These are phyloP conservation scores for Ctenochaetus hawaiiensis DNA, from an alignment of 2,797 vertebrate species.

Conservation along the genomic window DNA sequence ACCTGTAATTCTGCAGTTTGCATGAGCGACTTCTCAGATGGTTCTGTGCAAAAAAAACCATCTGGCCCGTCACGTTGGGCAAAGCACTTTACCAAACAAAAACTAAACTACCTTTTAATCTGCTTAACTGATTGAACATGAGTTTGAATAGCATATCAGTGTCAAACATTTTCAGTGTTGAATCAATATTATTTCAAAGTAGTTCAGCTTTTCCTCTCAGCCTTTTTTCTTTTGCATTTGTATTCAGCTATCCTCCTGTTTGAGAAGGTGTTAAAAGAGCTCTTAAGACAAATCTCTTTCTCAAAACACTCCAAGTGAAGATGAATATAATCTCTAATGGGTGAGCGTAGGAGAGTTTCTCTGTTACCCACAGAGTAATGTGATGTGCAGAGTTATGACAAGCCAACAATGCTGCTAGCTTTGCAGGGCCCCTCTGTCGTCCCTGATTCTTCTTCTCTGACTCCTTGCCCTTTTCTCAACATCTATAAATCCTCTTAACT, in stretches of 20 bases:
- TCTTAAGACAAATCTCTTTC: constrained; percentile 3
- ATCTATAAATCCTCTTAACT: constrained; percentile 19
- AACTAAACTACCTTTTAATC: not conserved
- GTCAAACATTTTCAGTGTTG: not conserved
- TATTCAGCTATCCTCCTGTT: constrained; percentile 13
- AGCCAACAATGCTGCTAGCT: constrained; percentile 28
- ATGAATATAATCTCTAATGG: not conserved
- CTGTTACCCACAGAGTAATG: constrained; percentile 11
- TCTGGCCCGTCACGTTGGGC: too few species aligned
- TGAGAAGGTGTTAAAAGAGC: constrained; percentile 7
- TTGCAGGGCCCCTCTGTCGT: constrained; percentile 25
- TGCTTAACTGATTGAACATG: not conserved
- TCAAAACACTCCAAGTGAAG: not conserved
- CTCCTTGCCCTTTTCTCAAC: constrained; percentile 30
- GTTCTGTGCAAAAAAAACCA: too few species aligned
- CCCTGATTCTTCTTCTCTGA: constrained; percentile 21
- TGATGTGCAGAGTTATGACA: constrained; percentile 50
- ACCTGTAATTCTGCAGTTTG: too few species aligned
- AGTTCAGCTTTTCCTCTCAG: not conserved
- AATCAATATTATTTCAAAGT: not conserved
- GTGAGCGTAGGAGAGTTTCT: constrained; percentile 4
- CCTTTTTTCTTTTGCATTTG: not conserved
- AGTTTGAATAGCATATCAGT: not conserved
- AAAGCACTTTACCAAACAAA: not conserved
- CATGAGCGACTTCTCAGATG: too few species aligned